Percentiles rank a stretch among this genome's conserved stretches.
phyloP scores from a whole-genome alignment of 2,797 vertebrate species.

The Novumbra hubbsi region DNA sequence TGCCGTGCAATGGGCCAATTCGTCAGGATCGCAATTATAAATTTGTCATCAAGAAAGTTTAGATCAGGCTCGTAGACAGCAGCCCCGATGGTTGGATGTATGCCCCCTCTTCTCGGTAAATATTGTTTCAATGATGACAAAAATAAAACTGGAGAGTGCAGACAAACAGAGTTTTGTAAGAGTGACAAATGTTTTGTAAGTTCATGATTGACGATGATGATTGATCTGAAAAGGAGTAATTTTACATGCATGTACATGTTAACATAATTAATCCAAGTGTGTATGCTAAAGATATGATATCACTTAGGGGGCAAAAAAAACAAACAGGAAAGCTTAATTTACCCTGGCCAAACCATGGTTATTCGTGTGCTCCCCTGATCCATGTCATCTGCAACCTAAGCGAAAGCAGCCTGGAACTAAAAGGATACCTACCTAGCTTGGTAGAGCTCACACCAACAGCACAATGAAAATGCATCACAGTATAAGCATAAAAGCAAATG shows the following conservation, averaged over 20 bases:
- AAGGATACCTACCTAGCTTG: not conserved
- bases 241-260: not conserved
- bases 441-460: not conserved
- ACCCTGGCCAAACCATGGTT: not conserved
- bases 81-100: slow-evolving; percentile 56
- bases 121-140: not conserved
- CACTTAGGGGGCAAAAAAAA: not conserved
- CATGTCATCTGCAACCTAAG: not conserved
- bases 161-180: not conserved
- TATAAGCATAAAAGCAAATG: too few relatives aligned
- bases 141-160: slow-evolving; percentile 10
- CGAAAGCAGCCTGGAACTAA: not conserved
- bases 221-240: slow-evolving; percentile 3
- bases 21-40: slow-evolving; percentile 23
- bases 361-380: not conserved
- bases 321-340: not conserved
- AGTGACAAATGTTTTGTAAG: not conserved
- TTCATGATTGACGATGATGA: not conserved
- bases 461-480: too few relatives aligned
- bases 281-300: not conserved
- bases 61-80: slow-evolving; percentile 37
- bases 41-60: slow-evolving; percentile 8
- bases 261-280: not conserved
- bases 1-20: slow-evolving; percentile 29
- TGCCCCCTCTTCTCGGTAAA: slow-evolving; percentile 17